phyloP scores from a whole-genome alignment of 2,888 invertebrate genomes.

The Parnassius mnemosyne region DNA sequence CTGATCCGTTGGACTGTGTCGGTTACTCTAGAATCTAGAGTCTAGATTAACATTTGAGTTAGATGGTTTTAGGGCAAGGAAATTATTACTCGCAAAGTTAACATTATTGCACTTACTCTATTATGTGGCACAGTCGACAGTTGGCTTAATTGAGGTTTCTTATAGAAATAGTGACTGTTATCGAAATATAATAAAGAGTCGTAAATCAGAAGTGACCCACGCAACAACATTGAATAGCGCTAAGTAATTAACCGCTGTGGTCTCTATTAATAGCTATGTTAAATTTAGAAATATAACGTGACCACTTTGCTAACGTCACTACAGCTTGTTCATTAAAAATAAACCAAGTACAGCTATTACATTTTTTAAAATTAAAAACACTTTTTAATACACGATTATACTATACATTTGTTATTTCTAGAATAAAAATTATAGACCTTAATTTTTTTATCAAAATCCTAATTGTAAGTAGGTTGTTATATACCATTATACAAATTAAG shows the following conservation, averaged over 20 bases:
- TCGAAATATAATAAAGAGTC: slow-evolving; percentile 32
- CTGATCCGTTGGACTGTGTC: too few relatives aligned
- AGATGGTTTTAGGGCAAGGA: too few relatives aligned
- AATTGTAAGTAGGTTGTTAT: too few relatives aligned
- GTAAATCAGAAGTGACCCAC: slow-evolving; percentile 27
- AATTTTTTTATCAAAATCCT: too few relatives aligned
- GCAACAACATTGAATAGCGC: slow-evolving; percentile 32
- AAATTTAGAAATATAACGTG: slow-evolving; percentile 45
- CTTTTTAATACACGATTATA: too few relatives aligned
- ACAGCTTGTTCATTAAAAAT: background rate
- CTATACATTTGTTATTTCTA: too few relatives aligned
- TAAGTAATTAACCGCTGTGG: slow-evolving; percentile 56
- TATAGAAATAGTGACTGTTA: slow-evolving; percentile 19
- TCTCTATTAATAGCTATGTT: slow-evolving; percentile 60
- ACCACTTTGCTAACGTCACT: slow-evolving; percentile 29
- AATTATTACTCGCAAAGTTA: slow-evolving; percentile 1
- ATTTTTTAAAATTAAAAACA: too few relatives aligned
- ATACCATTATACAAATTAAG: too few relatives aligned
- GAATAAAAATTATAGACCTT: too few relatives aligned
- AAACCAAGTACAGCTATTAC: too few relatives aligned
- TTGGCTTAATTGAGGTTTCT: slow-evolving; percentile 18
- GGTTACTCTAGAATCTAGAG: too few relatives aligned
- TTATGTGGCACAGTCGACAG: slow-evolving; percentile 14
- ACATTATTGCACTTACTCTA: slow-evolving; percentile 5
- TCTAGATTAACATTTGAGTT: too few relatives aligned